A percentile compares a stretch with the other conserved stretches of the same genome.
Conservation (phyloP, 1,140 invertebrate genomes). For the Heliothis virescens region DNA sequence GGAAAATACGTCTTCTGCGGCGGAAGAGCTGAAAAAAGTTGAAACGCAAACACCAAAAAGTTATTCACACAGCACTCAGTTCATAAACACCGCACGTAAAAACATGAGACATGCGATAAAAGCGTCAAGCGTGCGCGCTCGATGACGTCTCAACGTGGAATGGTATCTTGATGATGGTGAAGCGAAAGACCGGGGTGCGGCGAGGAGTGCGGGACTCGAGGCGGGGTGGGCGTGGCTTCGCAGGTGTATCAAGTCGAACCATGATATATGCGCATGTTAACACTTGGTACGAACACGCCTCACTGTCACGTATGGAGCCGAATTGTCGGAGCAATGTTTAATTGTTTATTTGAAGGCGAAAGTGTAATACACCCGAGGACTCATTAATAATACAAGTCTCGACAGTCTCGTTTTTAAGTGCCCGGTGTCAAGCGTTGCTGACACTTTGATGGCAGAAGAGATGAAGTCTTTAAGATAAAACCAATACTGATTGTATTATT, state of each 20-base stretch:
- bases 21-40: conserved; percentile 9
- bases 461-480: conserved; percentile 39
- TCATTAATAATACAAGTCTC: conserved; percentile 59
- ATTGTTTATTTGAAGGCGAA: conserved; percentile 65
- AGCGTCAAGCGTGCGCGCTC: conserved; percentile 59
- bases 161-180: conserved; percentile 74
- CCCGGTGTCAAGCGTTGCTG: conserved; percentile 33
- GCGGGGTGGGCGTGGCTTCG: conserved; percentile 72
- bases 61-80: conserved; percentile 73
- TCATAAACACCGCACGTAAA: conserved; percentile 59
- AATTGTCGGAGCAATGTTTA: conserved; percentile 60
- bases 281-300: conserved; percentile 77
- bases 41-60: conserved; percentile 56
- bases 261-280: conserved; percentile 82
- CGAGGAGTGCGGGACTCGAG: conserved; percentile 57
- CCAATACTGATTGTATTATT: conserved; percentile 41
- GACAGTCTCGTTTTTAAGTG: conserved; percentile 49
- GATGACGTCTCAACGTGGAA: conserved; percentile 72
- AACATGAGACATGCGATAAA: conserved; percentile 47
- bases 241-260: conserved; percentile 77
- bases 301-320: conserved; percentile 70
- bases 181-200: conserved; percentile 61
- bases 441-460: conserved; percentile 39
- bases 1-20: conserved; percentile 6
- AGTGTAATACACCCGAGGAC: conserved; percentile 51